Base-by-base conservation (phyloP, 2,113 vertebrate genomes). In the Oreotragus oreotragus region DNA sequence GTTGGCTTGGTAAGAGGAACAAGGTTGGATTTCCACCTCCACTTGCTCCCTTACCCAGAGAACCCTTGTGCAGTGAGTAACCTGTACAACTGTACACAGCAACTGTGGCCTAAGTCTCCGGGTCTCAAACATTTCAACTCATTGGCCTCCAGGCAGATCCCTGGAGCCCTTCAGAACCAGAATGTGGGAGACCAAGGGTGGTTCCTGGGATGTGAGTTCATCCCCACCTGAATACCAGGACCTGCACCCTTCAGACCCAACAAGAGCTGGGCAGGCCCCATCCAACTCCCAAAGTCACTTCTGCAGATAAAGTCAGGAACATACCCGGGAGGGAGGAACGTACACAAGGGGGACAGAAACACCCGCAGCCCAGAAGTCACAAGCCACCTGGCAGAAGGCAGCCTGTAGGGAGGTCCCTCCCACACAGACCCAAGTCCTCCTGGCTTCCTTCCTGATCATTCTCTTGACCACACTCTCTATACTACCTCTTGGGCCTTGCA, bases 231-330 rank as follows among this genome's bases (percentile, higher is more conserved):
- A 45, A 83, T 79, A 66, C 13, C 49, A 64, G 27, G 4, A 27
- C n/a, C 84, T 84, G 60, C 19, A 91, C 51, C 70, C 57, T 53
- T 43, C 19, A 91, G 77, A 39, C 14, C 49, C 62, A 23, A 19
- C 5, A 8, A 47, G 21, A 77, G 45, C 30, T 21, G 39, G 11
- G 43, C 39, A 89, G 96, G 45, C 49, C 43, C 23, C 39, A 45
- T 87, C 76, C 33, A 79, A 66, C 83, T 55, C 47, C 87, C 84
- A 96, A 97, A 96, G 97, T 96, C 98, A 95, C 53, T 49, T 91
- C 70, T 77, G 64, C 73, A 88, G 96, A 91, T 96, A 96, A 87
- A 84, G 88, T 73, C 88, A 66, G 94, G 93, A 97, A 87, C 79
- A 58, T 89, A 95, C 97, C 81, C 92, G 77, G 55, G 21, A 89